Conservation (phyloP, 2,113 vertebrate genomes). For the Plestiodon gilberti region DNA sequence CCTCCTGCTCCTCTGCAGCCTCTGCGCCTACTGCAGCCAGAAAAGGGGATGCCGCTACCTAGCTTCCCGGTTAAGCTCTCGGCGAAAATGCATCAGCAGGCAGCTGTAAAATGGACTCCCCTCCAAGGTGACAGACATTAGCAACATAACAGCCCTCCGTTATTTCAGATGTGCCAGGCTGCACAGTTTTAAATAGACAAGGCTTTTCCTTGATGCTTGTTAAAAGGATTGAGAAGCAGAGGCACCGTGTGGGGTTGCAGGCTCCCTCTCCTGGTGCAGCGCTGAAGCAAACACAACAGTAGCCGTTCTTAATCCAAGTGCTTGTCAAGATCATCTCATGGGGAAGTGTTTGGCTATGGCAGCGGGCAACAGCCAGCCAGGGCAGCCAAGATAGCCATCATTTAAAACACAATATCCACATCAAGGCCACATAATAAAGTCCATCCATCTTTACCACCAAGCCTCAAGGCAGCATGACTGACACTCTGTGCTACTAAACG, state of each 20-base stretch:
- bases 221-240: not conserved
- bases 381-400: not conserved
- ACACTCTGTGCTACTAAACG: not conserved
- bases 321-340: not conserved
- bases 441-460: no score
- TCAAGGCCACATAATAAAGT: not conserved
- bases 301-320: not conserved
- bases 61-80: not conserved
- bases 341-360: not conserved
- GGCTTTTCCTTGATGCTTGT: not conserved
- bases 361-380: not conserved
- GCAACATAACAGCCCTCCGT: not conserved
- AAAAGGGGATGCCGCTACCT: not conserved
- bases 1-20: not conserved
- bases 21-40: not conserved
- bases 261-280: conserved; percentile 14
- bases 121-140: not conserved
- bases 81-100: not conserved
- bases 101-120: not conserved
- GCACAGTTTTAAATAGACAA: conserved; percentile 3
- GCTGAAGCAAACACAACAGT: not conserved
- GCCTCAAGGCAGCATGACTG: not conserved
- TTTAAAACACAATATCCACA: not conserved
- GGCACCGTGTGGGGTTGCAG: not conserved
- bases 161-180: not conserved